Percentiles rank a stretch among this genome's conserved stretches.
Conservation (phyloP, 2,888 invertebrate species). For the Parascotia fuliginaria region DNA sequence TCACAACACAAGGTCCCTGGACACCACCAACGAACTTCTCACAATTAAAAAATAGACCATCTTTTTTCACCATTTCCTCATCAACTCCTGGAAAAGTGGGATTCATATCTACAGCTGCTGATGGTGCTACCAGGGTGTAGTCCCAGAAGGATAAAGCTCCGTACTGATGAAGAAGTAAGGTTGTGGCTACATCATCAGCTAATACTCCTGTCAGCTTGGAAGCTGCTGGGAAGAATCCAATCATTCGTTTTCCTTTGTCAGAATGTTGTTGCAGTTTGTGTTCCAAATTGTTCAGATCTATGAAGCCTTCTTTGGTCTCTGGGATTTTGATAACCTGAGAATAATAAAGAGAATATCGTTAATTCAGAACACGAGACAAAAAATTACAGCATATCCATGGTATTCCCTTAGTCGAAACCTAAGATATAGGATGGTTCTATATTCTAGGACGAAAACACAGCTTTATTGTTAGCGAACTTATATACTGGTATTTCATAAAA, state of each 20-base stretch:
- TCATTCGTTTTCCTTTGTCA: slow-evolving; percentile 87
- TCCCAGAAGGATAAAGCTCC: slow-evolving; percentile 96
- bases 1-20: slow-evolving; percentile 90
- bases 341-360: slow-evolving; percentile 2
- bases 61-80: slow-evolving; percentile 91
- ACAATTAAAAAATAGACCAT: slow-evolving; percentile 95
- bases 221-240: slow-evolving; percentile 94
- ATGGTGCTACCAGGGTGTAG: slow-evolving; percentile 94
- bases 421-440: no score
- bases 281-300: slow-evolving; percentile 92
- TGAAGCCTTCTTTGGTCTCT: slow-evolving; percentile 91
- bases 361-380: neutral
- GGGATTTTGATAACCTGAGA: slow-evolving; percentile 91
- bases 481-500: no score
- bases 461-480: no score
- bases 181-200: slow-evolving; percentile 93
- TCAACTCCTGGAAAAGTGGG: slow-evolving; percentile 89
- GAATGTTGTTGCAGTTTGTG: slow-evolving; percentile 88
- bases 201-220: slow-evolving; percentile 96
- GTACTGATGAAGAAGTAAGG: slow-evolving; percentile 91
- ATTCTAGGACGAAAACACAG: no score
- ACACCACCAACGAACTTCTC: slow-evolving; percentile 97
- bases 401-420: no score
- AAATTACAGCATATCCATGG: neutral
- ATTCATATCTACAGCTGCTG: slow-evolving; percentile 93